A percentile compares a stretch with the other conserved stretches of the same genome.
Evolutionary conservation across 2,113 vertebrate genomes (phyloP).

Genomic region (Pterocles gutturalis): DNA sequence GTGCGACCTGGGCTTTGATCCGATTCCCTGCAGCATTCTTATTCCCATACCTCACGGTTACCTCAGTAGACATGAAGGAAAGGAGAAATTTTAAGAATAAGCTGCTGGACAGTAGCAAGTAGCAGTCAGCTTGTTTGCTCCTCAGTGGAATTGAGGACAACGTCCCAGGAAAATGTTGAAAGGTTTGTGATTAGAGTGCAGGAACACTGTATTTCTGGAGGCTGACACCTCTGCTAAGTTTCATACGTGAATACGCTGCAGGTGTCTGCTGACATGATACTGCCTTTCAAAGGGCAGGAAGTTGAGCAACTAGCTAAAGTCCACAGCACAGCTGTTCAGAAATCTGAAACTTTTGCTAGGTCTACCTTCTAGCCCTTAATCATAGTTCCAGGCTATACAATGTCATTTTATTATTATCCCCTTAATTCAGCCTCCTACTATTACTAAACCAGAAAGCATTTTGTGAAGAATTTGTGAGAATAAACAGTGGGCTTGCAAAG

Average conservation of each 20-base stretch:
- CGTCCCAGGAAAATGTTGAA: neutral
- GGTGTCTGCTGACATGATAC: neutral
- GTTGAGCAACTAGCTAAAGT: neutral
- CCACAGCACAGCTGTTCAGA: neutral
- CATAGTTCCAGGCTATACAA: neutral
- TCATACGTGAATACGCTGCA: neutral
- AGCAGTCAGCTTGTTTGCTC: neutral
- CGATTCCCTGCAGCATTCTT: neutral
- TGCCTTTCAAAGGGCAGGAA: neutral
- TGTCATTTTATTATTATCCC: neutral
- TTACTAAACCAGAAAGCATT: neutral
- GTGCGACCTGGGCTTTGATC: neutral
- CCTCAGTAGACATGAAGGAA: neutral
- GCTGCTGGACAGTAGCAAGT: neutral
- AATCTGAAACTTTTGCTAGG: neutral
- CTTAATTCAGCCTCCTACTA: neutral
- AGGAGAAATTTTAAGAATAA: neutral
- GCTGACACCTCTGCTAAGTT: neutral
- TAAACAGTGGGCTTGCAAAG: neutral
- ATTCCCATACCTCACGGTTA: neutral
- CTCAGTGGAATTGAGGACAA: neutral
- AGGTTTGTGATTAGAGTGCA: neutral
- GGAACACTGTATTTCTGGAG: neutral
- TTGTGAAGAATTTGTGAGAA: neutral
- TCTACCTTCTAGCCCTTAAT: neutral